These are phyloP conservation scores for Anneissia japonica DNA, from an alignment of 35 echinoderm and acorn worm species.

Conservation along the genomic window DNA sequence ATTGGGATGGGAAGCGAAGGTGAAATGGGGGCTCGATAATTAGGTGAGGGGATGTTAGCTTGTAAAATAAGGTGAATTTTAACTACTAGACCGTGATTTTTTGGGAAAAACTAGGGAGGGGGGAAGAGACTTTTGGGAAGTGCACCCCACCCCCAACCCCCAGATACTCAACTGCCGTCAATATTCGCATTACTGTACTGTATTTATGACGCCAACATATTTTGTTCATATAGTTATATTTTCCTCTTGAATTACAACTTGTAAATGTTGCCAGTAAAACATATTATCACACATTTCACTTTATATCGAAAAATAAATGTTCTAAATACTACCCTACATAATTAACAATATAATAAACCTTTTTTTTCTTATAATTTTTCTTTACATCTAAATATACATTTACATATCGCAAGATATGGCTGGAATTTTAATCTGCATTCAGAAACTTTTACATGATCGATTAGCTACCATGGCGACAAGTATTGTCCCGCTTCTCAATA, in stretches of 20 bases:
- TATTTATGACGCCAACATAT: too few relatives aligned
- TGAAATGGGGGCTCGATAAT: too few relatives aligned
- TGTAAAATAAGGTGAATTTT: too few relatives aligned
- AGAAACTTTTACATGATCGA: background rate
- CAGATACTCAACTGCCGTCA: too few relatives aligned
- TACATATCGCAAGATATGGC: constrained; percentile 1
- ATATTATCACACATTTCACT: background rate
- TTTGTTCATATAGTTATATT: background rate
- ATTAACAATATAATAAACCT: background rate
- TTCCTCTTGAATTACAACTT: background rate
- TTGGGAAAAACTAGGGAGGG: too few relatives aligned
- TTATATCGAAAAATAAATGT: constrained; percentile 2
- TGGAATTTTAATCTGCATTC: background rate
- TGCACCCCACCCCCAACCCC: too few relatives aligned
- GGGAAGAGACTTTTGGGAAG: too few relatives aligned
- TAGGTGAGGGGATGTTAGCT: too few relatives aligned
- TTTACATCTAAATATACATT: background rate
- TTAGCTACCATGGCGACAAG: too few relatives aligned
- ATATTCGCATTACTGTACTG: too few relatives aligned
- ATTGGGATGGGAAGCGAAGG: too few relatives aligned
- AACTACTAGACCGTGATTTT: too few relatives aligned
- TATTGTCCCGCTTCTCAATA: background rate
- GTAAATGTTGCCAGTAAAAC: background rate
- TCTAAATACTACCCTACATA: background rate
- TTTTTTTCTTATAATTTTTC: background rate